Percentiles rank a stretch among this genome's conserved stretches.
Conservation (phyloP, 2,888 invertebrate species). For the Hipparchia semele region DNA sequence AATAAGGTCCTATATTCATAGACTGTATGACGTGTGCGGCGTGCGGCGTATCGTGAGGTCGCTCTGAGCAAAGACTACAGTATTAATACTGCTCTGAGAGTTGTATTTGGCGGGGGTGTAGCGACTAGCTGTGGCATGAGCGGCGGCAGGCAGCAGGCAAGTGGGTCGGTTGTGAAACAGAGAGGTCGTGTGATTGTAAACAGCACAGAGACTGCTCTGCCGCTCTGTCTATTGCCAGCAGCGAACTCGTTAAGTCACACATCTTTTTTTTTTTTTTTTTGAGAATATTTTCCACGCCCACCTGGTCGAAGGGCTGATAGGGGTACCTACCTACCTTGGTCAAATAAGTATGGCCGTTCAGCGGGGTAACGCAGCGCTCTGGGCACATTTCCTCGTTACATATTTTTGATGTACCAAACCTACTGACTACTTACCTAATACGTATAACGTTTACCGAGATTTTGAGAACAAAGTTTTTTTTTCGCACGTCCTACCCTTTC, state of each 20-base stretch:
- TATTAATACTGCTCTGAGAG: conserved; percentile 23
- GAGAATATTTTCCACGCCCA: too few species aligned
- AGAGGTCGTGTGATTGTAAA: conserved; percentile 48
- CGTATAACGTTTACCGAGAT: too few species aligned
- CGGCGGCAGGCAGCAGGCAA: conserved; percentile 44
- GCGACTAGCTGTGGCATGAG: neutral
- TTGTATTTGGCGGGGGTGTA: conserved; percentile 41
- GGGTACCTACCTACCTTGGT: too few species aligned
- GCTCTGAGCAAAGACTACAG: neutral
- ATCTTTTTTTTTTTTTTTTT: neutral
- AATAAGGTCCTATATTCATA: conserved; percentile 21
- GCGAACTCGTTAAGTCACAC: conserved; percentile 2
- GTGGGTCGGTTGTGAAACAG: conserved; percentile 63
- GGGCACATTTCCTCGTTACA: too few species aligned
- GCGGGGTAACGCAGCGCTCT: too few species aligned
- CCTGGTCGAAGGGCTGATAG: too few species aligned
- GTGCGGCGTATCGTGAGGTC: conserved; percentile 17
- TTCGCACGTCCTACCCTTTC: too few species aligned
- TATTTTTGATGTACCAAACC: too few species aligned
- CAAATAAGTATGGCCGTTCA: too few species aligned
- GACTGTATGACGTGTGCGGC: conserved; percentile 34
- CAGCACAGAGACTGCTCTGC: neutral
- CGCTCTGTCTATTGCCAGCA: conserved; percentile 3
- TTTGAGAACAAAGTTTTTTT: too few species aligned
- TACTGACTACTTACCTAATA: too few species aligned